Percentiles rank a stretch among this genome's conserved stretches.
phyloP scores from a whole-genome alignment of 2,888 invertebrate species.

The Drosophila suboccidentalis region DNA sequence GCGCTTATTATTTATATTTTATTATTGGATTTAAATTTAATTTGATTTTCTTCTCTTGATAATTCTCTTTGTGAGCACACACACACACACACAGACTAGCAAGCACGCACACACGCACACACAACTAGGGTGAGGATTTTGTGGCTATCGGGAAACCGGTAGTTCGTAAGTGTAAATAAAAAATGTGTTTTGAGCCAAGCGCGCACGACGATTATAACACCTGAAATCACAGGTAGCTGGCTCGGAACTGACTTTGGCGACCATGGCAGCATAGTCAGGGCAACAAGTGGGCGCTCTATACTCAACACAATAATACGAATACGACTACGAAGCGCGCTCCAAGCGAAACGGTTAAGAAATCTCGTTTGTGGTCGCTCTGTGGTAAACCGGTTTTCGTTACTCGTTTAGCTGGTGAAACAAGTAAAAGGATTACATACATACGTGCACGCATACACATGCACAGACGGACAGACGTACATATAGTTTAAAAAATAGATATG shows the following conservation, averaged over 20 bases:
- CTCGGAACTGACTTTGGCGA: conserved; percentile 73
- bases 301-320: conserved; percentile 4
- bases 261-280: conserved; percentile 58
- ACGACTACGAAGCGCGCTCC: background rate
- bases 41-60: conserved; percentile 17
- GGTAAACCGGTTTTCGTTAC: conserved; percentile 52
- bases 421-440: conserved; percentile 55
- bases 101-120: background rate
- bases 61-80: conserved; percentile 16
- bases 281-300: conserved; percentile 74
- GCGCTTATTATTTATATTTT: conserved; percentile 12
- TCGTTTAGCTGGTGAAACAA: conserved; percentile 57
- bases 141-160: conserved; percentile 49
- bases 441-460: conserved; percentile 5
- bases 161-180: conserved; percentile 42
- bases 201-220: conserved; percentile 62
- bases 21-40: conserved; percentile 12
- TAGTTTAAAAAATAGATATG: conserved; percentile 29
- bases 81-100: conserved; percentile 1
- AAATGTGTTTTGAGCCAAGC: conserved; percentile 38
- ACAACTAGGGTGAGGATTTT: conserved; percentile 16
- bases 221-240: conserved; percentile 73
- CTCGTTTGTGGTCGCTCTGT: conserved; percentile 50
- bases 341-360: conserved; percentile 62
- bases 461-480: conserved; percentile 15